A percentile compares a stretch with the other conserved stretches of the same genome.
Evolutionary conservation across 2,113 vertebrate genomes (phyloP).

Genomic region (Clinocottus analis): DNA sequence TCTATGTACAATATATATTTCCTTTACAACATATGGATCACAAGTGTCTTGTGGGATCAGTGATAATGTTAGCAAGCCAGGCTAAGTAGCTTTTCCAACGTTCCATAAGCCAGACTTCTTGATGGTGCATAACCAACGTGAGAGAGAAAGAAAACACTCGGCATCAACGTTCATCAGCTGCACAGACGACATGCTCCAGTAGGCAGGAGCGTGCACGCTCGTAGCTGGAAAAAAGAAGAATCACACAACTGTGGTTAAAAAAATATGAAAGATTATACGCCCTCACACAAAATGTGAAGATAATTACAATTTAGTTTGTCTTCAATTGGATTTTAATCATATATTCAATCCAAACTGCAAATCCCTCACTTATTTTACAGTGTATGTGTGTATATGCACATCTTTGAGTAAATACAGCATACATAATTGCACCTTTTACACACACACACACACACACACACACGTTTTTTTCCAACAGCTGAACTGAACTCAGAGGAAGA

Average conservation of each 20-base stretch:
- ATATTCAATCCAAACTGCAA: slow-evolving; percentile 18
- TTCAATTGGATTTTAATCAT: neutral
- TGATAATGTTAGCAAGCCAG: neutral
- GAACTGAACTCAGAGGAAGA: slow-evolving; percentile 67
- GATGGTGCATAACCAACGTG: neutral
- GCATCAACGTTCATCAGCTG: neutral
- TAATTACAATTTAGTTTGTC: neutral
- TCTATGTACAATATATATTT: neutral
- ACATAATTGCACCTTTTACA: slow-evolving; percentile 7
- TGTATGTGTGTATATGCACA: slow-evolving; percentile 2
- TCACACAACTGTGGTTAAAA: too few species aligned
- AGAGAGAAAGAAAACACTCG: neutral
- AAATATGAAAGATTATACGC: neutral
- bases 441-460: slow-evolving; percentile 30
- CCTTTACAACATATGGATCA: neutral
- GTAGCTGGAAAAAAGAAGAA: too few species aligned
- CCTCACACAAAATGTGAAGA: neutral
- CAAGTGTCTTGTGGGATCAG: neutral
- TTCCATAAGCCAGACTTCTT: neutral
- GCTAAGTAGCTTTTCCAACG: neutral
- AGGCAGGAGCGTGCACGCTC: too few species aligned
- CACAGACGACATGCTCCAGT: neutral
- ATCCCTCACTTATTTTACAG: neutral
- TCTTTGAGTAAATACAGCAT: slow-evolving; percentile 15
- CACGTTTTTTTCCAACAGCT: slow-evolving; percentile 19